Evolutionary conservation across 1,140 invertebrate genomes (phyloP).

Genomic region (Mercenaria mercenaria): DNA sequence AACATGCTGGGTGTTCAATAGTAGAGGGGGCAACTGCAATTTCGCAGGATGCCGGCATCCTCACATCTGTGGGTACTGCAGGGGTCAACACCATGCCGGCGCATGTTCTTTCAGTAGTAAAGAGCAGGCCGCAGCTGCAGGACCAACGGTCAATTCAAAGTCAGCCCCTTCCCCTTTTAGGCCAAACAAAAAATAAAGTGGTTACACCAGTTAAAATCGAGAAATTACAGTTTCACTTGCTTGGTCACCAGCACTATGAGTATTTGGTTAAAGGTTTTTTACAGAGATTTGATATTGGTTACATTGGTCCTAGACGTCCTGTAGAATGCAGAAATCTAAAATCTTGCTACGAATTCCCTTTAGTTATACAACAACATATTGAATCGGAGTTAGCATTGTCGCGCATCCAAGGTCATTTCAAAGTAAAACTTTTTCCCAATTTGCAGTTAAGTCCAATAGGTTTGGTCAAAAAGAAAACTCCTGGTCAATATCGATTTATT

Average conservation of each 20-base stretch:
- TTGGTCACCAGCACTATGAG: not conserved
- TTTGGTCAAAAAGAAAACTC: conserved; percentile 39
- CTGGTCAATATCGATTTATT: conserved; percentile 48
- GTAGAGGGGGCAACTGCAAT: not conserved
- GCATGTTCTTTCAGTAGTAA: no score
- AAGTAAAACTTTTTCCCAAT: not conserved
- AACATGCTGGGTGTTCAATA: no score
- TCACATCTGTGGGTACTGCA: conserved; percentile 42
- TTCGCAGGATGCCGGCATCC: not conserved
- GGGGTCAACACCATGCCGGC: no score
- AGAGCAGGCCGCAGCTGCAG: not conserved
- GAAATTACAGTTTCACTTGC: not conserved
- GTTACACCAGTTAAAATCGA: not conserved
- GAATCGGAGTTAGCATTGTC: not conserved
- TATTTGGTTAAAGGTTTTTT: conserved; percentile 52
- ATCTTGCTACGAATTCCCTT: not conserved
- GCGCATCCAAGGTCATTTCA: not conserved
- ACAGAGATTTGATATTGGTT: conserved; percentile 43
- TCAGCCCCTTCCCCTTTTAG: not conserved
- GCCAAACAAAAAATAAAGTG: not conserved
- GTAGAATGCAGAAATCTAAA: not conserved
- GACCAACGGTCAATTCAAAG: not conserved
- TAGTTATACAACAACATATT: conserved; percentile 1
- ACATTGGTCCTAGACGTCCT: not conserved
- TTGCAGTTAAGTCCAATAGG: conserved; percentile 26